Percentiles rank a stretch among this genome's conserved stretches.
These are phyloP conservation scores for Cataglyphis cursor DNA, from an alignment of 2,888 invertebrate genomes.

Conservation along the genomic window DNA sequence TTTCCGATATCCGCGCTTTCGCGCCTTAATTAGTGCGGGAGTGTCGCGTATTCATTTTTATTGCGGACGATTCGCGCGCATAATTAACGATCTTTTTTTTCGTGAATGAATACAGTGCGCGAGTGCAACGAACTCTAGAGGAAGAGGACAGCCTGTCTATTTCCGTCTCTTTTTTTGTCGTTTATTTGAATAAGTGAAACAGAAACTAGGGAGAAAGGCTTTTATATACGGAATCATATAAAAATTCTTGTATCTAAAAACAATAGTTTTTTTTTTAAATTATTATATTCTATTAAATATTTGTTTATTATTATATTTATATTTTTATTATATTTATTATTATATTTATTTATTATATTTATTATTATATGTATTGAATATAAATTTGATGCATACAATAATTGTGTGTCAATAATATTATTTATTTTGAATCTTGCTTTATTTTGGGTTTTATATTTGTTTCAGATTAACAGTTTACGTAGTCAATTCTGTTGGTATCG, in stretches of 20 bases:
- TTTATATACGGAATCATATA: background rate
- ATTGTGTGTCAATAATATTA: background rate
- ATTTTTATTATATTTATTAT: no score
- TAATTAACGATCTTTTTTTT: no score
- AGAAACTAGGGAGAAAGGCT: background rate
- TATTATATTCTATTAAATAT: background rate
- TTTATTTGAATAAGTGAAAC: background rate
- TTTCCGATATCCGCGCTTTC: background rate
- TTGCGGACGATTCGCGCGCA: background rate
- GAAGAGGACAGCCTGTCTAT: background rate
- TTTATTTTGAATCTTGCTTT: background rate
- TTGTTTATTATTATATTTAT: background rate
- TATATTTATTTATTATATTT: no score
- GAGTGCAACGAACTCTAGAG: no score
- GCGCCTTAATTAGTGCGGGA: no score
- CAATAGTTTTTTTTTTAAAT: background rate
- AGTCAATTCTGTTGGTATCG: no score
- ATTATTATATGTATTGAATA: no score
- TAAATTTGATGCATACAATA: background rate
- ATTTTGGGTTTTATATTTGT: no score
- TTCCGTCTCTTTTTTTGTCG: background rate
- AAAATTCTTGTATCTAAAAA: background rate
- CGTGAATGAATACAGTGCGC: no score
- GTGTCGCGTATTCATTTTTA: background rate
- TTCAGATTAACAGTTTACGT: no score